Base-by-base conservation (phyloP, 2,113 vertebrate genomes). In the Istiophorus platypterus region DNA sequence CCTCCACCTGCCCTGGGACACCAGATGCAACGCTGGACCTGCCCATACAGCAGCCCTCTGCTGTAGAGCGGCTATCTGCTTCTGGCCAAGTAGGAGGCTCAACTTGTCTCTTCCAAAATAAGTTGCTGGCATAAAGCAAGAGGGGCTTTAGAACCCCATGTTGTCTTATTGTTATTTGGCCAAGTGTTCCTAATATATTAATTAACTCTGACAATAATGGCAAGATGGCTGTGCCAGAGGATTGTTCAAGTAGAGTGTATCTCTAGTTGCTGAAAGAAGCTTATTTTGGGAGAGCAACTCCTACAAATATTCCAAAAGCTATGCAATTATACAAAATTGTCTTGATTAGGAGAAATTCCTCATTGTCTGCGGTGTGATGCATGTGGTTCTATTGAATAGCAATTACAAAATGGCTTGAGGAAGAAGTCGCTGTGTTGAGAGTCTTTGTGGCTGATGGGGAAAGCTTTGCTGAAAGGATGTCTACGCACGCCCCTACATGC, bases 41-140 rank as follows among this genome's bases (percentile, higher is more conserved):
- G 63, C 93, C 93, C 22, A 64, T 75, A 34, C 90, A 92, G 74
- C 95, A 94, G 63, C 93, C 88, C 9, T 93, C 95, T 72, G 75
- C 93, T 49, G 81, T 92, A 15, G 95, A 97, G 91, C 95, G 96
- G 85, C 96, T 97, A 73, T 98, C 97, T 86, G 95, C 97, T 0
- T 97, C 97, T 52, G 95, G 97, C 91, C 97, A 98, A 97, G 98
- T 97, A 99, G 95, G 97, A 95, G 27, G 42, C 57, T 81, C 64
- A 67, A 58, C 70, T 59, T 29, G 29, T 69, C 74, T 87, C 80
- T 89, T 87, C 88, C 84, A 88, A 90, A 94, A 93, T 92, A 90
- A 91, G 88, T 80, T 87, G 54, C 77, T 76, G 68, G 70, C 73
- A 72, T 61, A 24, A 73, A 72, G 8, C 57, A 70, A 31, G 41